These are phyloP conservation scores for Zonotrichia albicollis DNA, from an alignment of 2,797 vertebrate species.

Conservation along the genomic window DNA sequence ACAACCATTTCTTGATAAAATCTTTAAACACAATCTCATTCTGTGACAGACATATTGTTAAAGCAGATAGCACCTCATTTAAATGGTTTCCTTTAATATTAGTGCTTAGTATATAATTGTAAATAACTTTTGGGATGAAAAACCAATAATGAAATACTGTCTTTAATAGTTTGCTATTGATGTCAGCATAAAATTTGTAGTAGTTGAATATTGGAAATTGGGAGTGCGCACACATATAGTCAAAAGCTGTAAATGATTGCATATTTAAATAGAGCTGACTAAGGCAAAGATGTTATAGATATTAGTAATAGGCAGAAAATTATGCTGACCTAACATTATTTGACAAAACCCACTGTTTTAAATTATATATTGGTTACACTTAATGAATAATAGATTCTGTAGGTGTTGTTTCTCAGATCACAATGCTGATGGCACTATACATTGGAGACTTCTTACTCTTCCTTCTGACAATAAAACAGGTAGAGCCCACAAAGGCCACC, in stretches of 20 bases:
- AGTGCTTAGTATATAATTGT: slow-evolving; percentile 99
- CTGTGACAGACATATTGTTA: slow-evolving; percentile 99
- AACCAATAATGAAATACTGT: slow-evolving; percentile 99
- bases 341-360: slow-evolving; percentile 96
- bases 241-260: slow-evolving; percentile 99
- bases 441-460: slow-evolving; percentile 77
- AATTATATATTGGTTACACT: slow-evolving; percentile 99
- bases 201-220: slow-evolving; percentile 99
- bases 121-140: slow-evolving; percentile 99
- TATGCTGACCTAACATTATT: slow-evolving; percentile 99
- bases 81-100: slow-evolving; percentile 99
- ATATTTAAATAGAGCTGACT: slow-evolving; percentile 99
- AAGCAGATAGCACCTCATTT: slow-evolving; percentile 99
- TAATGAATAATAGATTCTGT: slow-evolving; percentile 99
- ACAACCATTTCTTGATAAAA: slow-evolving; percentile 99
- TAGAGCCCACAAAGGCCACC: slow-evolving; percentile 38
- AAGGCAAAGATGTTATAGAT: slow-evolving; percentile 99
- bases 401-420: slow-evolving; percentile 91
- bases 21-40: slow-evolving; percentile 99
- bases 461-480: slow-evolving; percentile 80
- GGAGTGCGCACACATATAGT: slow-evolving; percentile 93
- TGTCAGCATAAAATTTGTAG: slow-evolving; percentile 99
- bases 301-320: slow-evolving; percentile 99
- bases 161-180: slow-evolving; percentile 99
- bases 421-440: slow-evolving; percentile 88